Evolutionary conservation across 1,140 invertebrate genomes (phyloP), one percentile per base, ranked within the genome.

Genomic region (Drosophila parabipectinata): DNA sequence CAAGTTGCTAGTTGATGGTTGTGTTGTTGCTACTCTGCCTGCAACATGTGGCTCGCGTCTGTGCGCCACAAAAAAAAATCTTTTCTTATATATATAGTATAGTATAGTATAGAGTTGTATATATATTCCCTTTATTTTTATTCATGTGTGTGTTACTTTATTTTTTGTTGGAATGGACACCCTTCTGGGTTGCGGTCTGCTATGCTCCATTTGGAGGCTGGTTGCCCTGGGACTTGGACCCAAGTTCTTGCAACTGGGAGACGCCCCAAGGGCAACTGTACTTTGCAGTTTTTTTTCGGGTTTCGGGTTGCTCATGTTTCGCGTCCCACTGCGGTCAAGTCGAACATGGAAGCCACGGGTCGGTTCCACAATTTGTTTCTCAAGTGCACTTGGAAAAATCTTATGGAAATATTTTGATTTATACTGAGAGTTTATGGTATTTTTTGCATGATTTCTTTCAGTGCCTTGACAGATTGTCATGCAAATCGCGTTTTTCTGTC

Each of bases 41-140:
- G 71, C 71, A 63, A 75, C 72, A 75, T 75, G 71, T 75, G 72
- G 71, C 53, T 59, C 30, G 18, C 37, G 69, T 73, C 68, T 73
- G 66, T 44, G 39, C 32, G 8, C 9, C 59, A 52, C 8, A 9
- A 26, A 9, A 26, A 52, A 12, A 18, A 18, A 18, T 30, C 26
- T 9, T 18, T 18, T 44, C 14, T 18, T 44, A 15, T 37, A 37
- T 37, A 37, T 37, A 18, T 18, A 37, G 26, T 28, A 6, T 28
- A 28, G 26, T 21, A 21, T 21, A 3, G 21, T 34, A 34, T 34
- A 8, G 10, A 8, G 10, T 37, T 37, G 34, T 37, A 12, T 10
- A 37, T 37, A 12, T 37, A 37, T 37, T 37, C 34, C 34, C 41
- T 44, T 44, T 44, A 15, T 15, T 7, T 15, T 18, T 44, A 3